These are phyloP conservation scores for Lycocerus yunnanus DNA, from an alignment of 2,888 invertebrate genomes.

Conservation along the genomic window DNA sequence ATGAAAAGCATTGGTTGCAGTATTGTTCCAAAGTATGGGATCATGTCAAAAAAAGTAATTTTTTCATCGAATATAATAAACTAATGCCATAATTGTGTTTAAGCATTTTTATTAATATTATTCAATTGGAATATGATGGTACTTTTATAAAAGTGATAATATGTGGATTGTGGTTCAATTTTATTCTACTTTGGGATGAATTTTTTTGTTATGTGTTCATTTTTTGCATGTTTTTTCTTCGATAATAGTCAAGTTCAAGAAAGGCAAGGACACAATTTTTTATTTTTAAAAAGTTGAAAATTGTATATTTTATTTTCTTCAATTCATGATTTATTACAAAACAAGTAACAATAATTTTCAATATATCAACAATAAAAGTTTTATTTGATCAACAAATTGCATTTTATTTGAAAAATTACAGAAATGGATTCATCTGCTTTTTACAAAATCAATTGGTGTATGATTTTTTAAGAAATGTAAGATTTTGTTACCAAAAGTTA, in stretches of 20 bases:
- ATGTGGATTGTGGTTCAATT: no score
- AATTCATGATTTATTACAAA: background rate
- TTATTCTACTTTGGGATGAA: no score
- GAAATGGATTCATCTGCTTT: background rate
- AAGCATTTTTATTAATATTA: background rate
- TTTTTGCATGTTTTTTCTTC: no score
- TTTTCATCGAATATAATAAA: slow-evolving; percentile 83
- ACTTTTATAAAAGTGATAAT: background rate
- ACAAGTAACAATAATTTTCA: background rate
- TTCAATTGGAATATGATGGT: background rate
- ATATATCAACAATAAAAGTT: background rate
- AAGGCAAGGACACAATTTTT: background rate
- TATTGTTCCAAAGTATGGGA: slow-evolving; percentile 85
- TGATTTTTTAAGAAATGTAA: background rate
- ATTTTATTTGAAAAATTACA: background rate
- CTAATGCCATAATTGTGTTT: slow-evolving; percentile 64
- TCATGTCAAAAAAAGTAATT: slow-evolving; percentile 79
- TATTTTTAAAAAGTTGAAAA: no score
- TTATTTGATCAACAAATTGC: background rate
- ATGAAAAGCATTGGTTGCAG: slow-evolving; percentile 84
- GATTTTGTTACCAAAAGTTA: background rate
- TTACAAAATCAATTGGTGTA: no score
- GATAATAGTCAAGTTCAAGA: no score
- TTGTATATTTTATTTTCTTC: background rate
- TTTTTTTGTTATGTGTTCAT: no score